Conservation (phyloP, 2,113 vertebrate genomes). For the Tretioscincus oriximinensis region DNA sequence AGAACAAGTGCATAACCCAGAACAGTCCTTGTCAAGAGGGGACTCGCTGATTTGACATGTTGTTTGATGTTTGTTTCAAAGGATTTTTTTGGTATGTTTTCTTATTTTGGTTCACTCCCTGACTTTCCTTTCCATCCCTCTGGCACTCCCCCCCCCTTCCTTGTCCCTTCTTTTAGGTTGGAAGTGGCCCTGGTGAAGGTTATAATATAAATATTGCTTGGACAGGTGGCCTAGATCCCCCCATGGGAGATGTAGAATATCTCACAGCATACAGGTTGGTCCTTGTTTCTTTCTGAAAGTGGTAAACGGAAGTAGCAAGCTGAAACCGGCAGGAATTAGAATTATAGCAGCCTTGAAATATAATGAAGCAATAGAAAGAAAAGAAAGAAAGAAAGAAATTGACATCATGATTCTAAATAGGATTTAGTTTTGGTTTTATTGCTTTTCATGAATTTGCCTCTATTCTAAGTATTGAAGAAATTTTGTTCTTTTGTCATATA, state of each 20-base stretch:
- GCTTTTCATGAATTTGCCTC: not conserved
- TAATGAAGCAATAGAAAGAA: too few species aligned
- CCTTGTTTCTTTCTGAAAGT: slow-evolving; percentile 46
- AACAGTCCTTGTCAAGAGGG: slow-evolving; percentile 73
- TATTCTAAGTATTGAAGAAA: not conserved
- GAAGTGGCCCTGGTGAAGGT: slow-evolving; percentile 73
- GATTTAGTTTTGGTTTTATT: not conserved
- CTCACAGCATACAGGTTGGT: slow-evolving; percentile 81
- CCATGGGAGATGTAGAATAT: slow-evolving; percentile 80
- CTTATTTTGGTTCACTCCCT: slow-evolving; percentile 30
- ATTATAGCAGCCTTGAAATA: slow-evolving; percentile 28
- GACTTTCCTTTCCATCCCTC: slow-evolving; percentile 44
- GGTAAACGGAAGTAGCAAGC: slow-evolving; percentile 40
- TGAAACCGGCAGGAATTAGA: slow-evolving; percentile 19
- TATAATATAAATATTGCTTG: slow-evolving; percentile 82
- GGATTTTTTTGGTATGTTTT: slow-evolving; percentile 67
- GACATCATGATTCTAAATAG: not conserved
- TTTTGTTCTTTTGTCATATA: not conserved
- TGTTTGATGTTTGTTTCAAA: slow-evolving; percentile 84
- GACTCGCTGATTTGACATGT: slow-evolving; percentile 70
- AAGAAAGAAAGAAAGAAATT: not conserved
- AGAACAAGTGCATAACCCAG: slow-evolving; percentile 80
- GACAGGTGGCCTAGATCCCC: slow-evolving; percentile 84
- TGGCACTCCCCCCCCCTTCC: slow-evolving; percentile 45
- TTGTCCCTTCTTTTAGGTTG: slow-evolving; percentile 69